Evolutionary conservation across 2,888 invertebrate genomes (phyloP).

Genomic region (Sphecodes monilicornis): DNA sequence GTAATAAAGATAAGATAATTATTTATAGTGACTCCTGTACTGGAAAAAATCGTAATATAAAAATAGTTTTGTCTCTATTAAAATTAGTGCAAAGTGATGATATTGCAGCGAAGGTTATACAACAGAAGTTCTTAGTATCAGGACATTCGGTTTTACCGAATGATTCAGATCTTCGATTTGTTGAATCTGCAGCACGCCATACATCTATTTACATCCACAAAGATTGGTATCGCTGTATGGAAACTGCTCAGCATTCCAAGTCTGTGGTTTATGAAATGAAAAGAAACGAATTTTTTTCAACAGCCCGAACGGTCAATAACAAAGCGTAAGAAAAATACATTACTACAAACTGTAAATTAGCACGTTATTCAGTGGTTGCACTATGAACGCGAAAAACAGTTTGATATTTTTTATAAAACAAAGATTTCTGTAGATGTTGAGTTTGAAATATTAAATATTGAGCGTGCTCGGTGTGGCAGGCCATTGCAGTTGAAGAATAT

Average conservation of each 20-base stretch:
- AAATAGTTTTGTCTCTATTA: too few relatives aligned
- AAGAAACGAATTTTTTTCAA: background rate
- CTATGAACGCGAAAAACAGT: background rate
- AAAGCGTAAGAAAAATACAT: conserved; percentile 3
- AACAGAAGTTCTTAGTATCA: too few relatives aligned
- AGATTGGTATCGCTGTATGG: background rate
- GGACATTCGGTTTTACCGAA: background rate
- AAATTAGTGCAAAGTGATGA: too few relatives aligned
- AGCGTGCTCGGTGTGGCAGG: background rate
- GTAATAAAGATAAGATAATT: too few relatives aligned
- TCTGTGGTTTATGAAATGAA: too few relatives aligned
- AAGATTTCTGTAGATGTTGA: background rate
- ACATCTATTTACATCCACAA: background rate
- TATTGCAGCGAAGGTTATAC: too few relatives aligned
- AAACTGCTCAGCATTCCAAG: background rate
- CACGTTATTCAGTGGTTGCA: background rate
- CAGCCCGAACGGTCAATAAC: background rate
- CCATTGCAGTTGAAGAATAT: too few relatives aligned
- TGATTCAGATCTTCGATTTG: background rate
- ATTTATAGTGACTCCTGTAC: too few relatives aligned
- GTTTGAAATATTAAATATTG: background rate
- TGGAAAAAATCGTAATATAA: too few relatives aligned
- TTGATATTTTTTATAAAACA: background rate
- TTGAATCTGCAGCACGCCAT: background rate
- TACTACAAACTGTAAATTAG: background rate